Percentiles rank a stretch among this genome's conserved stretches.
These are phyloP conservation scores for Lasioglossum albipes DNA, from an alignment of 1,140 invertebrate genomes.

Conservation along the genomic window DNA sequence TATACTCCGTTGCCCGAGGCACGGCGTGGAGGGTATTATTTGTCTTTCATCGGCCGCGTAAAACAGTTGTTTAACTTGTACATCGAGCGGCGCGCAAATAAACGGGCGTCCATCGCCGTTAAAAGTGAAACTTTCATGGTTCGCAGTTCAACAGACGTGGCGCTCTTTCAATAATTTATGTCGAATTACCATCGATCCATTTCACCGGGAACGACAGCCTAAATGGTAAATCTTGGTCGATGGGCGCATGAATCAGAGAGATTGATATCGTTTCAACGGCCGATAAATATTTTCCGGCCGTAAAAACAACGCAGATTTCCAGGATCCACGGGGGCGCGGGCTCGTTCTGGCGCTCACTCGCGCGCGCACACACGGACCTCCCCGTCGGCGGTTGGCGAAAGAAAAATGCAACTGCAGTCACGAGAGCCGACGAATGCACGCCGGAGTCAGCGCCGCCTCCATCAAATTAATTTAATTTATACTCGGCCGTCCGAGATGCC, in stretches of 20 bases:
- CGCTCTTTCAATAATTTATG: conserved; percentile 22
- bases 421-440: neutral
- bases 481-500: conserved; percentile 69
- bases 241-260: neutral
- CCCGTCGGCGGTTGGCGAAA: neutral
- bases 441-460: conserved; percentile 63
- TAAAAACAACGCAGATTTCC: neutral
- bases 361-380: no score
- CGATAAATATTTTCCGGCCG: neutral
- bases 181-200: conserved; percentile 29
- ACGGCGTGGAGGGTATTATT: neutral
- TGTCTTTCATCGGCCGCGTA: no score
- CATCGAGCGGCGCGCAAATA: no score
- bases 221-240: conserved; percentile 4
- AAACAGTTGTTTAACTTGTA: no score
- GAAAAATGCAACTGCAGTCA: neutral
- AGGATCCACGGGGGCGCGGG: neutral
- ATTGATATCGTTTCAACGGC: conserved; percentile 1
- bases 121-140: no score
- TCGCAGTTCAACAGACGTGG: no score
- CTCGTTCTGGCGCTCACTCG: neutral
- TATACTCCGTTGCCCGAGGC: no score
- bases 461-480: conserved; percentile 79
- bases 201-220: neutral
- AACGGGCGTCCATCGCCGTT: no score